Evolutionary conservation across 92 coral and sea anemone species (phyloP), one percentile per base, ranked within the genome.

Genomic region (Heliopora coerulea): DNA sequence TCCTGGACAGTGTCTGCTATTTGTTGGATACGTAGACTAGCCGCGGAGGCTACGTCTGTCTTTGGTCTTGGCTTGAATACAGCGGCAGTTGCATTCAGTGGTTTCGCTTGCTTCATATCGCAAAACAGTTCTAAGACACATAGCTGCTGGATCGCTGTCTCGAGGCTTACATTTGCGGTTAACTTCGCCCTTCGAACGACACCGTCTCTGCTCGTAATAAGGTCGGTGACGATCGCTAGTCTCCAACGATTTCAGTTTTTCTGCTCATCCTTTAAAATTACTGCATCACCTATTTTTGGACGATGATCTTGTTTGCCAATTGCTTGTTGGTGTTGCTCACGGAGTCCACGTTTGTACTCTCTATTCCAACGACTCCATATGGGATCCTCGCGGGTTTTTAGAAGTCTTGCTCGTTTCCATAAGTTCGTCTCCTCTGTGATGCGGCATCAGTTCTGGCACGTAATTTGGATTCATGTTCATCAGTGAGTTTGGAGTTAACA

Each of bases 401-500:
- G 64, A 70, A 63, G 73, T 56, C 64, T 84, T 28, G 81, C 84
- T 49, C 84, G 12, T 9, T 59, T 68, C 30, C 84, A 66, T 56
- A 73, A 44, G 31, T 74, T 65, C 18, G 28, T 29, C 3, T 84
- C 82, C 23, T 75, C 72, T 18, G 21, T 79, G 56, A 49, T 79
- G 60, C 1, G 83, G 9, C 37, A 79, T 61, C 40, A 79, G 42
- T 40, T 79, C 84, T 1, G 88, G 88, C 10, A 73, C 64, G 9
- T 79, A 31, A 73, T 52, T 79, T 19, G 82, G 78, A 9, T 72
- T 54, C 40, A 84, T 44, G 78, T 74, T 25, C 58, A 84, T 52
- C 84, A 79, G 78, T 49, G 84, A 73, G 34, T 50, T 79, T 30
- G 88, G 84, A 24, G 84, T 80, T 35, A 80, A 56, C 23, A 72